Evolutionary conservation across 2,888 invertebrate species (phyloP), one percentile per base, ranked within the genome.

Genomic region (Eudemis profundana): DNA sequence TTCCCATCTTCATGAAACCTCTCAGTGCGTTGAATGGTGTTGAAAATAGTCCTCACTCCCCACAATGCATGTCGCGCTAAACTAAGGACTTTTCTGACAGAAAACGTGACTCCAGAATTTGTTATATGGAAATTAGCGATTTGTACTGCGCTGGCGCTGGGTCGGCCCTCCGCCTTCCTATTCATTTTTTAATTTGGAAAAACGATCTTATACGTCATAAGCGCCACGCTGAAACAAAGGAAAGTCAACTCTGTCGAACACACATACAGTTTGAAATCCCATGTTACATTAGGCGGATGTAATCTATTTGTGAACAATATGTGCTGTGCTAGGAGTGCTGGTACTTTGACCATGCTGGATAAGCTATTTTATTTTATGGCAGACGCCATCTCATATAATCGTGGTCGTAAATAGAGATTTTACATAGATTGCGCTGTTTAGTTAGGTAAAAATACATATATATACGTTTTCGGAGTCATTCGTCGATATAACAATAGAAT

Each of bases 71-170:
- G 68, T 75, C 73, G 74, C 68, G 71, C 74, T 75, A 70, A 81
- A 85, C 83, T 82, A 78, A 86, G 84, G 82, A 86, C 88, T 91
- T 90, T 92, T 89, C 78, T 80, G 83, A 68, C 82, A 79, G 78
- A 84, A 87, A 90, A 88, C 93, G 92, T 93, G 92, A 93, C 93
- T 90, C 78, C 83, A 87, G 90, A 84, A 91, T 93, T 92, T 92
- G 93, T 93, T 91, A 87, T 90, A 93, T 92, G 92, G 89, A 92
- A 92, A 92, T 92, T 88, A 90, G 89, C 86, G 86, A 90, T 92
- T 90, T 92, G 90, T 91, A 81, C 83, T 76, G 76, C 78, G 81
- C 64, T 47, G 69, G 74, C 73, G 76, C 73, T n/a, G 70, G 70
- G 77, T 74, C 77, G 75, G 79, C 80, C 27, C 84, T 79, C 78